These are phyloP conservation scores for Anthophora plumipes DNA, from an alignment of 2,888 invertebrate species.

Conservation along the genomic window DNA sequence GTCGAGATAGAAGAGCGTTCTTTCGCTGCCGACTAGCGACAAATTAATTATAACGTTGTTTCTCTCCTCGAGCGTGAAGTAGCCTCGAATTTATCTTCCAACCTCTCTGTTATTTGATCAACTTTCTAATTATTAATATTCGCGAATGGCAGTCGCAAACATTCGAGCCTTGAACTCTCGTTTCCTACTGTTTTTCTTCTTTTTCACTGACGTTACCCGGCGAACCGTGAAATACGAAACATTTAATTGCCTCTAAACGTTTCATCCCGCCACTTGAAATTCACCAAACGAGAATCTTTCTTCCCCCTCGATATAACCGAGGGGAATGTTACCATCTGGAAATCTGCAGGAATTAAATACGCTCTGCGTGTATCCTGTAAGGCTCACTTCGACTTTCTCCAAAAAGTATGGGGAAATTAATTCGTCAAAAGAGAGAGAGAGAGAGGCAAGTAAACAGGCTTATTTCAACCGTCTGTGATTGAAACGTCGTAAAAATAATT, in stretches of 20 bases:
- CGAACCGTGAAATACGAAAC: neutral
- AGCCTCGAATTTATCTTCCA: neutral
- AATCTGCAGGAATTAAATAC: neutral
- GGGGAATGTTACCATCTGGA: neutral
- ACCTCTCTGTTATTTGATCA: neutral
- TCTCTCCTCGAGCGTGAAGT: neutral
- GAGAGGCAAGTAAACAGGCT: too few species aligned
- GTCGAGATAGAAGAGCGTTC: neutral
- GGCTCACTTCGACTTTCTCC: neutral
- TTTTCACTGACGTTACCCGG: neutral
- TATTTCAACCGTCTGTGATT: neutral
- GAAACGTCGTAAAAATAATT: neutral
- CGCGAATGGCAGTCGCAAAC: neutral
- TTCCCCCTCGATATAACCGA: neutral
- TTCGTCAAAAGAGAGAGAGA: neutral
- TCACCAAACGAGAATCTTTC: neutral
- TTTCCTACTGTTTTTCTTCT: neutral
- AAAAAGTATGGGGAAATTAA: neutral
- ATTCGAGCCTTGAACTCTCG: neutral
- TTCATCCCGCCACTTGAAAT: neutral
- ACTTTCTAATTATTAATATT: conserved; percentile 7
- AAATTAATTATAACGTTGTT: conserved; percentile 42
- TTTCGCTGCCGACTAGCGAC: neutral
- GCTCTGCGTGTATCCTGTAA: too few species aligned
- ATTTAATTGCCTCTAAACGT: conserved; percentile 20